These are phyloP conservation scores for Urocolius indicus DNA, from an alignment of 2,113 vertebrate species.

Conservation along the genomic window DNA sequence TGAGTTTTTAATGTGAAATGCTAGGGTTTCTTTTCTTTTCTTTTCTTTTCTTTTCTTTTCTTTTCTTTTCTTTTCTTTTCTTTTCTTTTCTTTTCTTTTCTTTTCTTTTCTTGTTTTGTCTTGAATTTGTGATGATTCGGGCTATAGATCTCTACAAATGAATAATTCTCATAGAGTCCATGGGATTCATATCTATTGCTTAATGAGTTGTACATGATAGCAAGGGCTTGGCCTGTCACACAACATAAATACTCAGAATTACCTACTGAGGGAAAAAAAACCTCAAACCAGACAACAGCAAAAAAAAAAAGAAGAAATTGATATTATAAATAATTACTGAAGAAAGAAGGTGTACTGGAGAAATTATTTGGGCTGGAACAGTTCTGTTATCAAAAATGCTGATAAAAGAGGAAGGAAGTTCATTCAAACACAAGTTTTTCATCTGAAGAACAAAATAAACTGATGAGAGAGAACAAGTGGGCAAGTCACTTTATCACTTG, in stretches of 20 bases:
- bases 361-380: not conserved
- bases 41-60: no score
- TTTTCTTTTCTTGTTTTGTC: not conserved
- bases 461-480: not conserved
- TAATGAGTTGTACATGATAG: not conserved
- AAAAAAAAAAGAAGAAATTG: not conserved
- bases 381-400: not conserved
- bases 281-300: rapidly evolving
- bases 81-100: no score
- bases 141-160: not conserved
- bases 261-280: not conserved
- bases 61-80: no score
- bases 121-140: not conserved
- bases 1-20: not conserved
- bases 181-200: not conserved
- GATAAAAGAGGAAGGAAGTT: not conserved
- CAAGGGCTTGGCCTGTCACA: not conserved
- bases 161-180: not conserved
- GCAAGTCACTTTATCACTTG: not conserved
- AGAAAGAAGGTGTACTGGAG: not conserved
- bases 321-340: not conserved
- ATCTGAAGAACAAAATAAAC: not conserved
- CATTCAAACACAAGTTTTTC: not conserved
- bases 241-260: not conserved
- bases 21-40: no score